Base-by-base conservation (phyloP, 2,113 vertebrate genomes). In the Oncorhynchus keta region DNA sequence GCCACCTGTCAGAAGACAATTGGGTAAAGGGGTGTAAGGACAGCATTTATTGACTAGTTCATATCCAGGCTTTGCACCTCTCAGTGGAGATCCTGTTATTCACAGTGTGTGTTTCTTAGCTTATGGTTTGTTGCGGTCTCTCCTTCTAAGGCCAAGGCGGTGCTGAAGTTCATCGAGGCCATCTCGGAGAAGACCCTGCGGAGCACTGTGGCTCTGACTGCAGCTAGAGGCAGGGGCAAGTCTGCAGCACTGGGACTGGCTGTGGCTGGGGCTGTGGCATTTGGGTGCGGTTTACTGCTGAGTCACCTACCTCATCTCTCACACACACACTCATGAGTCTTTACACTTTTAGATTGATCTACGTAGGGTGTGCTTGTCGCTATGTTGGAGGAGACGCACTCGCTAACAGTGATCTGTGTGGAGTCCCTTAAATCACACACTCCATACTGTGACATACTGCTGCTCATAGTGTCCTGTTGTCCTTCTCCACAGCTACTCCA, bases 161-260 rank as follows among this genome's bases (percentile, higher is more conserved):
- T 99, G 86, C 84, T 99, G 4, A 99, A 99, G 75, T 99, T 99
- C 71, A 97, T 99, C 0, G 98, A 99, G 76, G 97, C 96, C 1
- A 96, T 98, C 85, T 99, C 97, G 0, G 98, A 99, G 90, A 99
- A 99, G 91, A 99, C 97, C 0, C 88, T 99, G 5, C 90, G 96
- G 80, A 98, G 96, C 83, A 99, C 98, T 0, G 97, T 99, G 24
- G 93, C 97, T 0, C 87, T 99, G 28, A 99, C 97, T 0, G 98
- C 98, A 5, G 97, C 98, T 74, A 94, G 98, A 49, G 98, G 98
- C 26, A 93, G 98, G 74, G 98, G 98, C 0, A 99, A 99, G 76
- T 99, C 98, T 49, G 98, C 98, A n/a, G 98, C 98, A 0, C 86
- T 99, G 84, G 98, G 98, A 0, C 77, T 99, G 89, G 95, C 97